Evolutionary conservation across 2,113 vertebrate genomes (phyloP), one percentile per base, ranked within the genome.

Genomic region (Embiotoca jacksoni): DNA sequence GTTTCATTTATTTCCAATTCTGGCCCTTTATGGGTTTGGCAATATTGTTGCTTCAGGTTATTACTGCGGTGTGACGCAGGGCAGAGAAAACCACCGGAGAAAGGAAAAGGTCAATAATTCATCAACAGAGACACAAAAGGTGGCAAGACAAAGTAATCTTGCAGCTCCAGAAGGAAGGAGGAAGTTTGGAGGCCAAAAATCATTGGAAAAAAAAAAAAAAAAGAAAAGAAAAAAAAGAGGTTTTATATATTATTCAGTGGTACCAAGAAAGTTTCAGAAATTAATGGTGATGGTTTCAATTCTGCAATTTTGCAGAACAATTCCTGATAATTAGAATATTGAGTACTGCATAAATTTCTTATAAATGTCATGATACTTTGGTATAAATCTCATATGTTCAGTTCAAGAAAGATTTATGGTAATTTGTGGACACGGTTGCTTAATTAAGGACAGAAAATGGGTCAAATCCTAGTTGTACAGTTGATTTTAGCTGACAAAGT

Each of bases 21-120:
- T 30, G 35, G 1, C 32, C 50, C 1, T 84, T 80, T 56, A 72
- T 82, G 61, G 61, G 10, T 83, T 80, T 65, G 65, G 76, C 23
- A n/a, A 70, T 84, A 66, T 66, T 54, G 82, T 72, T 72, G 74
- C 77, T 85, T 44, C 13, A 6, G 53, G 82, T 85, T 88, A 81
- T 85, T 85, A 46, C 63, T 73, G 73, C 73, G 74, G 16, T 56
- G 83, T 16, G 63, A 63, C 1, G 2, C 62, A 30, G 54, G 31
- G 46, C 79, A 59, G 60, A 57, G 58, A 76, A 23, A 23, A 23
- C 23, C 55, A 33, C 3, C 3, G 8, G 10, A 16, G 52, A 58
- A 39, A 56, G 15, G 50, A 31, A 71, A 57, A 86, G 80, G 85
- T 87, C 81, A 86, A 89, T 82, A 81, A 78, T 75, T 89, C 84